Percentiles rank a stretch among this genome's conserved stretches.
These are phyloP conservation scores for Drosophila subsilvestris DNA, from an alignment of 2,888 invertebrate species.

Conservation along the genomic window DNA sequence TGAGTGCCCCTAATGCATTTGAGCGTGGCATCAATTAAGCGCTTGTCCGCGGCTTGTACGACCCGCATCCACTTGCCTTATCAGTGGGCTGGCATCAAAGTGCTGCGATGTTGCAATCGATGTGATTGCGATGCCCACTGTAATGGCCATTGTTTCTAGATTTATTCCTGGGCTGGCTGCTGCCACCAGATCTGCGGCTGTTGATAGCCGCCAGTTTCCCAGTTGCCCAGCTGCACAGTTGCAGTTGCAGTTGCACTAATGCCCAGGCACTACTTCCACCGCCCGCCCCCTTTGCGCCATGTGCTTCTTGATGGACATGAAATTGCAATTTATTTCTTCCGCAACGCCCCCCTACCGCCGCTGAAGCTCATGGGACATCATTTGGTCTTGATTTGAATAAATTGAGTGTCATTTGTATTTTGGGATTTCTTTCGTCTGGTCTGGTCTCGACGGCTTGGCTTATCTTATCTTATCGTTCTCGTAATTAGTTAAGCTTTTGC, in stretches of 20 bases:
- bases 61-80: conserved; percentile 58
- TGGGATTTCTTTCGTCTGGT: conserved; percentile 62
- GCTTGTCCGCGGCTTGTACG: conserved; percentile 35
- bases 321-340: conserved; percentile 75
- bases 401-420: conserved; percentile 78
- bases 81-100: conserved; percentile 49
- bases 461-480: conserved; percentile 73
- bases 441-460: conserved; percentile 37
- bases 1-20: conserved; percentile 33
- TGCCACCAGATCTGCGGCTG: conserved; percentile 49
- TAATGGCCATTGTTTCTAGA: conserved; percentile 39
- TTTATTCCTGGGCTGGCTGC: conserved; percentile 26
- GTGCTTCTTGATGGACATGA: conserved; percentile 69
- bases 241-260: conserved; percentile 10
- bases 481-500: conserved; percentile 75
- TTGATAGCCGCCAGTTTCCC: conserved; percentile 51
- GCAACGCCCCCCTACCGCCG: background rate
- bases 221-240: conserved; percentile 24
- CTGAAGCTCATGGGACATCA: conserved; percentile 29
- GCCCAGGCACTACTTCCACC: too few relatives aligned
- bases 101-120: conserved; percentile 29
- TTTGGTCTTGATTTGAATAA: conserved; percentile 78
- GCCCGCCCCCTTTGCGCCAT: background rate
- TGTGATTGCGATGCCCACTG: conserved; percentile 50
- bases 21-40: conserved; percentile 62